phyloP scores from a whole-genome alignment of 37 sponge, comb jelly and placozoan genomes.

The Spongia lamella region DNA sequence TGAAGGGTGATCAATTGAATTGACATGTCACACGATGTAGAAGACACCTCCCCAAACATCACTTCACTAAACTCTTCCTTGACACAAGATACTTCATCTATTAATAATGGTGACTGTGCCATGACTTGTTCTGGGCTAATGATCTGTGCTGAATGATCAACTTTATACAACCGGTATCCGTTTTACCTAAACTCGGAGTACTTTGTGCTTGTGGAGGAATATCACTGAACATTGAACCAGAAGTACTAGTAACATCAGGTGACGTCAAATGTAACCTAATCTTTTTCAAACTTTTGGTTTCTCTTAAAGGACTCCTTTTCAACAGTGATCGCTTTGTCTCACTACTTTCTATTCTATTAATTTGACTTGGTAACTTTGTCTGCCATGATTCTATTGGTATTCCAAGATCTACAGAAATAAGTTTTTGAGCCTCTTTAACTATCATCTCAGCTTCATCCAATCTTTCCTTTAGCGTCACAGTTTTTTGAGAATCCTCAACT shows the following conservation, averaged over 20 bases:
- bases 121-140: background rate
- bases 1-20: background rate
- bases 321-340: background rate
- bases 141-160: background rate
- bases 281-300: background rate
- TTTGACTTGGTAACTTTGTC: background rate
- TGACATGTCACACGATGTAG: background rate
- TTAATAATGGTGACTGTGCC: slow-evolving; percentile 10
- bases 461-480: slow-evolving; percentile 68
- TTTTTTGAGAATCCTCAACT: background rate
- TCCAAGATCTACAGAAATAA: slow-evolving; percentile 56
- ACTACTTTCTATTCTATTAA: background rate
- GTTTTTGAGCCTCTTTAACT: slow-evolving; percentile 75
- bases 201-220: background rate
- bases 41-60: background rate
- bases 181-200: background rate
- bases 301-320: background rate
- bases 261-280: background rate
- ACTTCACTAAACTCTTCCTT: slow-evolving; percentile 4
- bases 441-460: slow-evolving; percentile 77
- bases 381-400: slow-evolving; percentile 60
- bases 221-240: background rate
- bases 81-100: slow-evolving; percentile 50
- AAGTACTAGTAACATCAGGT: background rate
- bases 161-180: no score